These are phyloP conservation scores for Nomada hirtipes DNA, from an alignment of 2,888 invertebrate species.

Conservation along the genomic window DNA sequence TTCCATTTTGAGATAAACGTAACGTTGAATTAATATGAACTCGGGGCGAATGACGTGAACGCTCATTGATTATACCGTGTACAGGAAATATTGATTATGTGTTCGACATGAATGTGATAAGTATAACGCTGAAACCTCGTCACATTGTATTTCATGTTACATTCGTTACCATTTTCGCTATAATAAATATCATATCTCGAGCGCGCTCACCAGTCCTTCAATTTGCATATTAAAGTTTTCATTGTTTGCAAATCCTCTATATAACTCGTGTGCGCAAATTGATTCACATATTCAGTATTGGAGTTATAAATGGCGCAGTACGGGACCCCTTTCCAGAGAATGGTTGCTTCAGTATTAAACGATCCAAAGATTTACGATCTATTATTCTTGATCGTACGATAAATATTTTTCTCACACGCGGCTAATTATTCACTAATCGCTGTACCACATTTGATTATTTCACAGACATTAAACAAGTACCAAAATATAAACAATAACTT, in stretches of 20 bases:
- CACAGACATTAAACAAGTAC: too few species aligned
- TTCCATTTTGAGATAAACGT: neutral
- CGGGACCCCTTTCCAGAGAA: neutral
- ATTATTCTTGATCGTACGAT: too few species aligned
- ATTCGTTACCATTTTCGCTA: neutral
- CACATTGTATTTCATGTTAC: neutral
- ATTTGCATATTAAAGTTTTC: conserved; percentile 6
- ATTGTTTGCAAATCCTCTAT: neutral
- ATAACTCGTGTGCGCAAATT: neutral
- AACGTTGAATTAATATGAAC: neutral
- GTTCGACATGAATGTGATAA: conserved; percentile 11
- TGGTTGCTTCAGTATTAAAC: too few species aligned
- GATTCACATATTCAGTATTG: neutral
- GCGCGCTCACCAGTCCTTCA: neutral
- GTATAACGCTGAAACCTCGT: conserved; percentile 1
- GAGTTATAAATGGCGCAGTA: neutral
- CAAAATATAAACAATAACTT: too few species aligned
- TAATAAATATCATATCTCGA: neutral
- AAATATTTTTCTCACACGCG: too few species aligned
- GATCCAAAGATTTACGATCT: too few species aligned
- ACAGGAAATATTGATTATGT: neutral
- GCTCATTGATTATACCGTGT: conserved; percentile 3
- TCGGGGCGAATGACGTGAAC: neutral
- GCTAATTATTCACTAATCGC: too few species aligned
- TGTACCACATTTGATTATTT: too few species aligned